Evolutionary conservation across 2,888 invertebrate species (phyloP), one percentile per base, ranked within the genome.

Genomic region (Lithophane semibrunnea): DNA sequence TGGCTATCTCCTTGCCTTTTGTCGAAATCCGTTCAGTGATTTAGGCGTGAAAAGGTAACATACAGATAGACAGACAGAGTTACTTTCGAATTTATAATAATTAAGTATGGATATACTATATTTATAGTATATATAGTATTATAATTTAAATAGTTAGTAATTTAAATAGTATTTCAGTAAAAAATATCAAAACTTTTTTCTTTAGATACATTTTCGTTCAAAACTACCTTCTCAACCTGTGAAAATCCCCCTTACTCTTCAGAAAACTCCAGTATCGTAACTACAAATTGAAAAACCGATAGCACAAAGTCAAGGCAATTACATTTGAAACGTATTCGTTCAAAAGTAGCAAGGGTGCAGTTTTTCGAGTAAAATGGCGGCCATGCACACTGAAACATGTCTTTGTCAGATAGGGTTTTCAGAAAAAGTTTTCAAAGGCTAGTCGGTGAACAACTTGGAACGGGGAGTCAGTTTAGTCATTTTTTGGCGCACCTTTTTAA

Each of bases 381-480:
- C 67, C 73, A 75, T 82, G 80, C 82, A 84, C 75, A 67, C 68
- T 79, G 79, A 68, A 85, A 82, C 83, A 73, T 78, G 82, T 86
- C 88, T 86, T 88, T 88, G 88, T 88, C 82, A 78, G 80, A 84
- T 74, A 80, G 66, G 68, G 79, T 83, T 85, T 86, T 75, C 75
- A 84, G 82, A 86, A 88, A 88, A 88, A 85, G 78, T 83, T 85
- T 84, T 80, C 88, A 88, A 88, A 88, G 88, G 86, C 82, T 72
- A 71, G 52, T 64, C 69, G 63, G 69, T 68, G 79, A 75, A 71
- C 73, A 75, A 77, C 84, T 82, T 83, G 65, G 77, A 75, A 61
- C 56, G 44, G 44, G 64, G 8, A 73, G 66, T 69, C 54, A 42
- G 52, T 77, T 84, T 86, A 77, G 79, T 83, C 76, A 86, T 82